Evolutionary conservation across 2,888 invertebrate genomes (phyloP).

Genomic region (Flexamia atlantica): DNA sequence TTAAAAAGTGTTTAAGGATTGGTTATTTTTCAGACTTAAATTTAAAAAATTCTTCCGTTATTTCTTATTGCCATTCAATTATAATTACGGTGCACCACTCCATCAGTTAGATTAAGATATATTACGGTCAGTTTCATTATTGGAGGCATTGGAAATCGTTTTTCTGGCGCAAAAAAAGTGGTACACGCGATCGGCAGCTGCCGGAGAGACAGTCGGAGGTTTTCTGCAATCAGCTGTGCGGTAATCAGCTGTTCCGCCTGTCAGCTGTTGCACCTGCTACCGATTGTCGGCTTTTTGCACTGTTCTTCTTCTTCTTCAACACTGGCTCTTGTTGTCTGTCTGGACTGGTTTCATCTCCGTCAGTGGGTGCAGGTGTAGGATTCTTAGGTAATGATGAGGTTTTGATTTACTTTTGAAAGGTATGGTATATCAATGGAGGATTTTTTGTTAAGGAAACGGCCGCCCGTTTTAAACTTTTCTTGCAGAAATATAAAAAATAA

Average conservation of each 20-base stretch:
- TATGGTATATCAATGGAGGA: too few species aligned
- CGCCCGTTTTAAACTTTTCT: too few species aligned
- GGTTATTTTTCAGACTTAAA: too few species aligned
- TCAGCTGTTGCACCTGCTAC: constrained; percentile 20
- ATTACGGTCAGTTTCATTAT: too few species aligned
- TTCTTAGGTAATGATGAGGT: neutral
- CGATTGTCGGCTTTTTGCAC: constrained; percentile 4
- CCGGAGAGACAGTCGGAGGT: neutral
- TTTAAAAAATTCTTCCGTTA: too few species aligned
- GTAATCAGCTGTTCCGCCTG: neutral
- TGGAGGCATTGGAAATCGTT: too few species aligned
- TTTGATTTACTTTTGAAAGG: neutral
- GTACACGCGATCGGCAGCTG: neutral
- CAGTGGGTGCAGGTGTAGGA: neutral
- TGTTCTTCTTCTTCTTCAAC: neutral
- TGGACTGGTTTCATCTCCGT: neutral
- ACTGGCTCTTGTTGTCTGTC: neutral
- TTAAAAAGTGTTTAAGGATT: too few species aligned
- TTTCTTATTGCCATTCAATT: too few species aligned
- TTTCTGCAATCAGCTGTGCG: constrained; percentile 10
- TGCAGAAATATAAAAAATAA: too few species aligned
- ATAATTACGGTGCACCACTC: too few species aligned
- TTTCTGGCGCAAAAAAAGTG: neutral
- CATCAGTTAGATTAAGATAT: too few species aligned
- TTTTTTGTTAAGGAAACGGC: too few species aligned